Percentiles rank a stretch among this genome's conserved stretches.
Conservation (phyloP, 2,888 invertebrate species). For the Drosophila longiperda region DNA sequence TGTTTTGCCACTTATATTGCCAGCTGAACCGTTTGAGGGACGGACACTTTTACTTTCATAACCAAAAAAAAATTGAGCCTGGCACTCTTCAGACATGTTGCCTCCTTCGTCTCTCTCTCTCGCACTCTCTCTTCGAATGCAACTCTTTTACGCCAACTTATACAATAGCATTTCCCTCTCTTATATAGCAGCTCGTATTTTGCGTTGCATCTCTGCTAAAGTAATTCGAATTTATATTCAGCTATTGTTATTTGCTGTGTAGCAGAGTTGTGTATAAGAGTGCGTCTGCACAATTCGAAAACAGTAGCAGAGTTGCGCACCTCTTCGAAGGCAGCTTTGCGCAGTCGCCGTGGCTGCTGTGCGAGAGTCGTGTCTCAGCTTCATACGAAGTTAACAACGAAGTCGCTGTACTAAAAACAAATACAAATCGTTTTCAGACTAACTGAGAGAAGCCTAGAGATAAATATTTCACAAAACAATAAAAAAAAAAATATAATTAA, state of each 20-base stretch:
- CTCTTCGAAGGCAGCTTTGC: conserved; percentile 26
- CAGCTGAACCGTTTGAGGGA: conserved; percentile 13
- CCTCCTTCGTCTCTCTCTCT: conserved; percentile 8
- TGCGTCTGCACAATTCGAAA: conserved; percentile 61
- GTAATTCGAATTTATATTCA: conserved; percentile 61
- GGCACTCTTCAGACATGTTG: conserved; percentile 59
- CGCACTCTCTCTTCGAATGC: conserved; percentile 11
- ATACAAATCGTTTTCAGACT: conserved; percentile 57
- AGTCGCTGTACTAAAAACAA: conserved; percentile 53
- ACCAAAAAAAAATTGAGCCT: conserved; percentile 49
- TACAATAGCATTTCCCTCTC: conserved; percentile 1
- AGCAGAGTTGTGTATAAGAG: conserved; percentile 60
- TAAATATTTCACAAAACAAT: background rate
- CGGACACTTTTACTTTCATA: conserved; percentile 70
- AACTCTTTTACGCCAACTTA: conserved; percentile 29
- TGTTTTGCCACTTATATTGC: conserved; percentile 36
- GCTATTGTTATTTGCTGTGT: conserved; percentile 38
- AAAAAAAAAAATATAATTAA: background rate
- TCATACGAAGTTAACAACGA: conserved; percentile 37
- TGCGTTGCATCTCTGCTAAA: conserved; percentile 35
- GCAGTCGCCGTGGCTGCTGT: conserved; percentile 53
- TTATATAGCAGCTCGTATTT: background rate
- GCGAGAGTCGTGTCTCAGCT: conserved; percentile 43
- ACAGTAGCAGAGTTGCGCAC: conserved; percentile 42
- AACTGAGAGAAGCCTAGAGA: conserved; percentile 25